Evolutionary conservation across 2,888 invertebrate genomes (phyloP), one percentile per base, ranked within the genome.

Genomic region (Torymus aiolomorphi): DNA sequence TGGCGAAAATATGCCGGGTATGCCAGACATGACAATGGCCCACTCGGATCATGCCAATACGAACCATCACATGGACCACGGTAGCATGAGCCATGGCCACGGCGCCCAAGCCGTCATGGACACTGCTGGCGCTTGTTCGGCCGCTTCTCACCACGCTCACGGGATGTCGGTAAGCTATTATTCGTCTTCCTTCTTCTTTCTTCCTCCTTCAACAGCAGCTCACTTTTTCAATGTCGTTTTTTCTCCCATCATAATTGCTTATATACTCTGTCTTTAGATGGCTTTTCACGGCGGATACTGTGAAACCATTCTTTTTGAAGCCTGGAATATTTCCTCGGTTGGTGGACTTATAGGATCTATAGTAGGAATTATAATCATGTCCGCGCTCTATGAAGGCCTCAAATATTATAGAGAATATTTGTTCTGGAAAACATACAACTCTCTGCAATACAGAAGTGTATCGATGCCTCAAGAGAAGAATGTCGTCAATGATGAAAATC

Each of bases 351-450:
- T 98, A 79, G 96, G 96, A 62, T 98, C 98, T 4, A 97, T 98
- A 93, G 91, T 98, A 83, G 96, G 95, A 65, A 96, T 99, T 86
- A 96, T 98, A 89, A 92, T 97, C 82, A 94, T 98, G 93, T 98
- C 98, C 8, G 94, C 97, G 73, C 92, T 98, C 42, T 99, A 99
- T 90, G 99, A 99, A 92, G 98, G 97, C 0, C 93, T 99, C 2
- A 99, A 98, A 92, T 97, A 97, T 91, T 95, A 94, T 84, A 92
- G 95, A 91, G 93, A 91, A 86, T 88, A 88, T 91, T 92, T 97
- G 66, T 94, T 97, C 89, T 97, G 97, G 95, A 95, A 95, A 92
- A 95, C 96, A 1, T 96, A 96, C 90, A 95, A 96, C 86, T 93
- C 96, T 3, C 92, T 97, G 61, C 96, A 96, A 87, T 96, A 97